Conservation (phyloP, 2,797 vertebrate genomes). For the Gymnodraco acuticeps region DNA sequence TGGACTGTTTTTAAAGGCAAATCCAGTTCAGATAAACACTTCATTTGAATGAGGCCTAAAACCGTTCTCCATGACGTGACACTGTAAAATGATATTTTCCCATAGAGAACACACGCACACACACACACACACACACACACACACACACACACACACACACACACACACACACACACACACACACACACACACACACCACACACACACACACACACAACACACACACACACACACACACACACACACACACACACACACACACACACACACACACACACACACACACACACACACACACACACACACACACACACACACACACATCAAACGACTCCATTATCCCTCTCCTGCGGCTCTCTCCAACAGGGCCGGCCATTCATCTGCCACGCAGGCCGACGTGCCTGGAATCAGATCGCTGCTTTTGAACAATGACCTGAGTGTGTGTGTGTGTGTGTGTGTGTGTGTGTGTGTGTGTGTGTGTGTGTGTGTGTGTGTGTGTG, state of each 20-base stretch:
- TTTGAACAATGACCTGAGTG: constrained; percentile 32
- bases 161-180: neutral
- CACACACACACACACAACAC: neutral
- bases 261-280: neutral
- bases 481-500: constrained; percentile 39
- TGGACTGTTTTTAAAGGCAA: no score
- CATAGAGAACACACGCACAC: no score
- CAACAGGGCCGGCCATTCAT: constrained; percentile 54
- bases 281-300: neutral
- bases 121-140: no score
- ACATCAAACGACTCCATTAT: constrained; percentile 37
- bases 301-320: constrained; percentile 10
- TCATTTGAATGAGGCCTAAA: neutral
- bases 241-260: neutral
- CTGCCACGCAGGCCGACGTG: constrained; percentile 34
- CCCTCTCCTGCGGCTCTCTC: constrained; percentile 23
- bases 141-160: no score
- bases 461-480: constrained; percentile 29
- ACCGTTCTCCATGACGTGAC: no score
- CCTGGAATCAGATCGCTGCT: constrained; percentile 43
- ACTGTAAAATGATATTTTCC: no score
- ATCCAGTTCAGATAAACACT: no score
- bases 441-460: constrained; percentile 41
- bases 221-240: neutral
- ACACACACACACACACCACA: constrained; percentile 3